Conservation (phyloP, 2,797 vertebrate species). For the Lepilemur ruficaudatus region DNA sequence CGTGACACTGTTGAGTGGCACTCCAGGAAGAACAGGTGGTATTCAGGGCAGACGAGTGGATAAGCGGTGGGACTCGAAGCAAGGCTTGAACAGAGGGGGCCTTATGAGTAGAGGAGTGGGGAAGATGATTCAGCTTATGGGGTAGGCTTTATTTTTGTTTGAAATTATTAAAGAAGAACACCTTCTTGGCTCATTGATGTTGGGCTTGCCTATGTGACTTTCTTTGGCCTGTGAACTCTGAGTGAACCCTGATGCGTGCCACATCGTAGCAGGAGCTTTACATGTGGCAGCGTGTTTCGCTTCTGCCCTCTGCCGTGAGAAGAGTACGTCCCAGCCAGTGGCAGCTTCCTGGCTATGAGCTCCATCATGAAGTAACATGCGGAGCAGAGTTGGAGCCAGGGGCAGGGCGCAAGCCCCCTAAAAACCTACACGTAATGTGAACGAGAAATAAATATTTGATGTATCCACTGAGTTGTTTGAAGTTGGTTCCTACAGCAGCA, state of each 20-base stretch:
- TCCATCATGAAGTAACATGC: not conserved
- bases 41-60: not conserved
- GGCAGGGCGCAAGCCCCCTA: no score
- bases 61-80: not conserved
- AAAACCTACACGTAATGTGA: not conserved
- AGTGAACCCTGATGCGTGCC: not conserved
- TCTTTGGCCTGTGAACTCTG: not conserved
- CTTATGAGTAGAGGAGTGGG: not conserved
- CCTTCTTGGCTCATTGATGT: not conserved
- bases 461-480: not conserved
- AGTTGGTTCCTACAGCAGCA: not conserved
- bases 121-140: not conserved
- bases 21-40: not conserved
- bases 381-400: not conserved
- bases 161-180: not conserved
- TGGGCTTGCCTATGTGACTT: not conserved
- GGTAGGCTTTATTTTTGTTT: not conserved
- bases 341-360: not conserved
- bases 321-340: not conserved
- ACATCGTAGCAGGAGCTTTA: not conserved
- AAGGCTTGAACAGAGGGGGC: not conserved
- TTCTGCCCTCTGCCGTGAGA: not conserved
- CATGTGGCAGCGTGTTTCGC: not conserved
- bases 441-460: not conserved
- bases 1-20: fast-evolving